A percentile compares a stretch with the other conserved stretches of the same genome.
phyloP scores from a whole-genome alignment of 2,113 vertebrate species.

The Acrocephalus kingi region DNA sequence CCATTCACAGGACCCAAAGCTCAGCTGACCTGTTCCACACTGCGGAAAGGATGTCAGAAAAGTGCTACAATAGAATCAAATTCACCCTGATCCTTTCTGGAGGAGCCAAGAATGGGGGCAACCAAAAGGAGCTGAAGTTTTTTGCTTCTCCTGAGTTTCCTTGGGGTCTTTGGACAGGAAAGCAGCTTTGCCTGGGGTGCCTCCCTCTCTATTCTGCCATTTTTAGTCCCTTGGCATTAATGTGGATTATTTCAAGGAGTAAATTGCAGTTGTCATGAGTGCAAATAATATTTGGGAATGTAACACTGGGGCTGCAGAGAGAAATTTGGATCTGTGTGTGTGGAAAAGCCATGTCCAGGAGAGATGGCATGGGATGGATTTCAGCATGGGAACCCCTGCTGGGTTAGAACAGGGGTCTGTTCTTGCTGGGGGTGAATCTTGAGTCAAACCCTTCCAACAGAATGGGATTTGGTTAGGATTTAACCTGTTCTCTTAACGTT shows the following conservation, averaged over 20 bases:
- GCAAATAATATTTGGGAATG: not conserved
- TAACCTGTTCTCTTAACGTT: not conserved
- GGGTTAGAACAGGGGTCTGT: not conserved
- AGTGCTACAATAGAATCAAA: fast-evolving
- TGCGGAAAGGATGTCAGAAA: not conserved
- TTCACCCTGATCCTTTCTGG: not conserved
- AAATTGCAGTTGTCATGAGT: not conserved
- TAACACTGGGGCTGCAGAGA: not conserved
- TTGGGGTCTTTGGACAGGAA: not conserved
- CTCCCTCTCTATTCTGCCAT: fast-evolving
- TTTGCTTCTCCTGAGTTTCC: not conserved
- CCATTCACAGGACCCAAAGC: not conserved
- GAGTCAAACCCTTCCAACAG: not conserved
- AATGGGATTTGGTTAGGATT: not conserved
- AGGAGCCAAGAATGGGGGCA: not conserved
- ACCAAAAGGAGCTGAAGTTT: not conserved
- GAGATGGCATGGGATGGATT: not conserved
- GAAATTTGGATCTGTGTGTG: not conserved
- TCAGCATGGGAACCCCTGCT: not conserved
- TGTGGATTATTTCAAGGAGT: not conserved
- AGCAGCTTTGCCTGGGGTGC: not conserved
- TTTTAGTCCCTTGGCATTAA: not conserved
- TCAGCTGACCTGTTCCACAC: not conserved
- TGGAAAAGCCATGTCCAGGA: not conserved
- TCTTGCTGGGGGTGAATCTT: not conserved